Evolutionary conservation across 2,113 vertebrate species (phyloP).

Genomic region (Anhinga rufa): DNA sequence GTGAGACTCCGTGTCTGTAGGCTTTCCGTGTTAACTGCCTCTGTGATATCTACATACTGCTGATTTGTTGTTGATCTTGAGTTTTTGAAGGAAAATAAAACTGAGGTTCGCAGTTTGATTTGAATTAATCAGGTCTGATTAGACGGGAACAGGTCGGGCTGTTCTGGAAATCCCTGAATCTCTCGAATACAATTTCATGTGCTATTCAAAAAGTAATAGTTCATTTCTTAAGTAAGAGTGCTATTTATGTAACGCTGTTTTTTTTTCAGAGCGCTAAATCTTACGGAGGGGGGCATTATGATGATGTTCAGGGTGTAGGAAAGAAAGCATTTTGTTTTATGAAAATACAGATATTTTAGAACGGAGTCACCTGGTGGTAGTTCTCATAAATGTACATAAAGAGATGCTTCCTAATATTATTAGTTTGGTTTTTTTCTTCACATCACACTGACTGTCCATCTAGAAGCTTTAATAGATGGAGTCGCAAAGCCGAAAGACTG

Average conservation of each 20-base stretch:
- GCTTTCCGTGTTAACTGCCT: not conserved
- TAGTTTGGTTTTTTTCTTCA: not conserved
- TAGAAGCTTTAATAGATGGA: slow-evolving; percentile 45
- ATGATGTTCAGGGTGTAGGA: not conserved
- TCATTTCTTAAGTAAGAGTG: not conserved
- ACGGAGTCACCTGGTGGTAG: slow-evolving; percentile 62
- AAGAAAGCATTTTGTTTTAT: not conserved
- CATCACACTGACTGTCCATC: slow-evolving; percentile 4
- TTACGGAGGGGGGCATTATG: not conserved
- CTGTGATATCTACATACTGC: slow-evolving; percentile 1
- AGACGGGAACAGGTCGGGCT: not conserved
- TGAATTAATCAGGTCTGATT: slow-evolving; percentile 33
- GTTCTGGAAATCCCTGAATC: not conserved
- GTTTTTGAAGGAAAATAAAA: slow-evolving; percentile 51
- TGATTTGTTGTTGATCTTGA: slow-evolving; percentile 40
- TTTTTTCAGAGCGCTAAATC: not conserved
- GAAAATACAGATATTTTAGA: slow-evolving; percentile 53
- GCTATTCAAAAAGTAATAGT: not conserved
- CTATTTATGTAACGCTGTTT: slow-evolving; percentile 2
- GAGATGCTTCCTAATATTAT: not conserved
- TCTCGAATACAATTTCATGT: slow-evolving; percentile 11
- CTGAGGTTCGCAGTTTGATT: slow-evolving; percentile 9
- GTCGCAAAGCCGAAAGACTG: slow-evolving; percentile 52
- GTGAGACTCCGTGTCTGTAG: not conserved
- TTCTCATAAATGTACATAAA: slow-evolving; percentile 45